Evolutionary conservation across 2,797 vertebrate genomes (phyloP).

Genomic region (Ataeniobius toweri): DNA sequence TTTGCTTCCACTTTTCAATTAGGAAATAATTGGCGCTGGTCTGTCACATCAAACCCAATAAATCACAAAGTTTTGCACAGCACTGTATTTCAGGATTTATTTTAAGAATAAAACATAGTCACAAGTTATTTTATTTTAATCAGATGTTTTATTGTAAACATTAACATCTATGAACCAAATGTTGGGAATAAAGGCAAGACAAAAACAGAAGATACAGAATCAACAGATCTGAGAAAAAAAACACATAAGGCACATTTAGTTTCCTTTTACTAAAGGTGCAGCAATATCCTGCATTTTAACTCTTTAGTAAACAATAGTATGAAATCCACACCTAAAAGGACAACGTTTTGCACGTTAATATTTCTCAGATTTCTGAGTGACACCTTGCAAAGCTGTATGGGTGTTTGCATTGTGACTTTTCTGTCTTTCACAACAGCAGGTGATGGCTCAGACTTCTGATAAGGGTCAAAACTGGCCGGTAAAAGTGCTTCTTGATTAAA

Average conservation of each 20-base stretch:
- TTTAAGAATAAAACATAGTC: constrained; percentile 2
- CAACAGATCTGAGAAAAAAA: constrained; percentile 36
- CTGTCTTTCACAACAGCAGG: neutral
- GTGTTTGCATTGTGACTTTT: neutral
- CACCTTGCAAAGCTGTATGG: neutral
- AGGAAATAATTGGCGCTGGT: too few species aligned
- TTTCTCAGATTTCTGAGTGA: constrained; percentile 32
- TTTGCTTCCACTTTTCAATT: too few species aligned
- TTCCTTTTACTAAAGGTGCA: constrained; percentile 25
- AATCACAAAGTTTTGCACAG: neutral
- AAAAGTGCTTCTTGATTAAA: constrained; percentile 36
- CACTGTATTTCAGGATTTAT: neutral
- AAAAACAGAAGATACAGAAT: constrained; percentile 15
- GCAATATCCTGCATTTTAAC: neutral
- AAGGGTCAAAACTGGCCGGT: neutral
- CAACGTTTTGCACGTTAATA: constrained; percentile 45
- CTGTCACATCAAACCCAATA: too few species aligned
- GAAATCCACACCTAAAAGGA: constrained; percentile 13
- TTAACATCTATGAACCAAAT: constrained; percentile 50
- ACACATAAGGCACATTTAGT: constrained; percentile 61
- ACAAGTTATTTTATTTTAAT: constrained; percentile 40
- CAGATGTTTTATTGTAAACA: constrained; percentile 69
- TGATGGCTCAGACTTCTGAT: constrained; percentile 2
- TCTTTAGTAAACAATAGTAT: constrained; percentile 1
- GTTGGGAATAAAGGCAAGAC: constrained; percentile 59